A percentile compares a stretch with the other conserved stretches of the same genome.
These are phyloP conservation scores for Lithodes maja DNA, from an alignment of 2,888 invertebrate species.

Conservation along the genomic window DNA sequence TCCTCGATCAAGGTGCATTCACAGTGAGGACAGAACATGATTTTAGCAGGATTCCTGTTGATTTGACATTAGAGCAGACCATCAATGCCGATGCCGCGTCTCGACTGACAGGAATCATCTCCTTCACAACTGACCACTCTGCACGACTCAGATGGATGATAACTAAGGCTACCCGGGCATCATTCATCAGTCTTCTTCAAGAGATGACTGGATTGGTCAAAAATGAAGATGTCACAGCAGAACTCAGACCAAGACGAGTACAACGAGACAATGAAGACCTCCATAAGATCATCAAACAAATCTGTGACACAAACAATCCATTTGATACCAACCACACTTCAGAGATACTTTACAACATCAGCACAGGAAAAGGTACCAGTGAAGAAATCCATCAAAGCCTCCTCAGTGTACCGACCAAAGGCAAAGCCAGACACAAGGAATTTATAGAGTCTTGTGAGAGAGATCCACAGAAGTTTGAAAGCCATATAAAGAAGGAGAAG, in stretches of 20 bases:
- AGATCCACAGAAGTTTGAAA: background rate
- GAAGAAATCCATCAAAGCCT: background rate
- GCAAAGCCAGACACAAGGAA: background rate
- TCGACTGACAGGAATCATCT: constrained; percentile 15
- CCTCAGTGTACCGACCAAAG: background rate
- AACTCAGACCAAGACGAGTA: background rate
- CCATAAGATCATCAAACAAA: background rate
- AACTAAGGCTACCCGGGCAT: background rate
- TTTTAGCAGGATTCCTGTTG: constrained; percentile 5
- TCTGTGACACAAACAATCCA: background rate
- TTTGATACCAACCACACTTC: background rate
- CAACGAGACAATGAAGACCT: background rate
- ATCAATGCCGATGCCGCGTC: constrained; percentile 38
- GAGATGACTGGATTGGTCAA: background rate
- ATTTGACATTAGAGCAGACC: constrained; percentile 16
- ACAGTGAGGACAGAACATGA: background rate
- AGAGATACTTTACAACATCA: background rate
- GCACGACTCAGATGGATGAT: constrained; percentile 25
- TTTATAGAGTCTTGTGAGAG: background rate
- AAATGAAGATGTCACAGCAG: background rate
- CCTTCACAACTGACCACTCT: constrained; percentile 4
- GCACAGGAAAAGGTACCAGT: background rate
- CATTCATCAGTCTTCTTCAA: background rate
- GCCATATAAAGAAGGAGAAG: background rate
- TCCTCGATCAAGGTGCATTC: constrained; percentile 18